Evolutionary conservation across 2,797 vertebrate species (phyloP), one percentile per base, ranked within the genome.

Genomic region (Apogon talboti): DNA sequence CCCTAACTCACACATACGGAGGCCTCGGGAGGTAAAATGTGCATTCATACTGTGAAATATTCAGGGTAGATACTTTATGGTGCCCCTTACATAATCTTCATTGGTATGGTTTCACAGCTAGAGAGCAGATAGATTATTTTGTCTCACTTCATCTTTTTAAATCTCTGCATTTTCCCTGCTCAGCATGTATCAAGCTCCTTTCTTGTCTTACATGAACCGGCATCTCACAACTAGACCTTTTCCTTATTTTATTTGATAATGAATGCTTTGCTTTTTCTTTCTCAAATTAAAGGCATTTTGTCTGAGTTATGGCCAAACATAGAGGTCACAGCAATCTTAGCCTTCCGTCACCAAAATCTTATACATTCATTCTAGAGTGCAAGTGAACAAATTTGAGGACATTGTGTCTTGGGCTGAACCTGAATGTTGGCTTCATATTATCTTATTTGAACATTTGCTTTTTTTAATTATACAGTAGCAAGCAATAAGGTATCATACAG

Each of bases 1-100:
- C 35, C 12, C 15, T 24, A 57, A n/a, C 15, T 28, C 7, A 40
- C 5, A 50, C 3, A 47, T 14, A 2, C 18, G 37, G 37, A 71
- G 18, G 14, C 37, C 9, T 52, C 38, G 16, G 21, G 40, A 24
- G 7, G 11, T 40, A 19, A 43, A 38, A 48, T 19, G 5, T 35
- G 38, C 45, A 37, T 54, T 57, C 12, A 7, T 15, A 30, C 0
- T 0, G 37, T 46, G 9, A 58, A 30, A 11, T 44, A 41, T 59
- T 68, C 40, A 7, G 1, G 1, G 21, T 19, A 62, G 24, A 47
- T 16, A 8, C 7, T 61, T 42, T 40, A n/a, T 52, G 16, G 14
- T 8, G 41, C 19, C n/a, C 15, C 46, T 68, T 43, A 52, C 6
- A 51, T 50, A 40, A 61, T 54, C 24, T 18, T 15, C 21, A 41